Conservation (phyloP, 2,113 vertebrate genomes). For the Mus pahari region DNA sequence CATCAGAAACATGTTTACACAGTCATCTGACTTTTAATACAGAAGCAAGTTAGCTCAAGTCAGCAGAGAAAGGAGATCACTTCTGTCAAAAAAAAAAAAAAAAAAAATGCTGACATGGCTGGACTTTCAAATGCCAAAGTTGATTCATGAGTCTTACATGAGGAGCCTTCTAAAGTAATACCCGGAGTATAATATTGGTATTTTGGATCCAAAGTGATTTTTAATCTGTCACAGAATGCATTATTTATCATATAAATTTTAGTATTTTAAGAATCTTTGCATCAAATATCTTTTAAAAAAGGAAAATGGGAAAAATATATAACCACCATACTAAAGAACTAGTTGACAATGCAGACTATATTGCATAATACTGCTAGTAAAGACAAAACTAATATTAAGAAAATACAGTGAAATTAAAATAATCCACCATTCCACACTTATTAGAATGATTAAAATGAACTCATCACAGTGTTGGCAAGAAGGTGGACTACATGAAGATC, state of each 20-base stretch:
- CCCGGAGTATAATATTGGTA: not conserved
- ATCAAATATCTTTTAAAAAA: not conserved
- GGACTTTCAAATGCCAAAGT: not conserved
- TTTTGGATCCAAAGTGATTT: not conserved
- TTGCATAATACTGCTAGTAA: not conserved
- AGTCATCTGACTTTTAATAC: not conserved
- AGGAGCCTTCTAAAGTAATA: not conserved
- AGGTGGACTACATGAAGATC: not conserved
- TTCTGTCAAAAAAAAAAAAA: not conserved
- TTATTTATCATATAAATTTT: not conserved
- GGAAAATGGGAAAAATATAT: not conserved
- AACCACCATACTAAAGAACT: not conserved
- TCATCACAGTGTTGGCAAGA: not conserved
- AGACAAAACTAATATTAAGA: not conserved
- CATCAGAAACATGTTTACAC: not conserved
- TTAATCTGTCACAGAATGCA: not conserved
- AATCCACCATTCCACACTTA: not conserved
- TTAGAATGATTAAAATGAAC: not conserved
- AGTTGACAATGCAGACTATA: not conserved
- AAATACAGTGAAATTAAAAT: not conserved
- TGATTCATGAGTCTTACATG: not conserved
- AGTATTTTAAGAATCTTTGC: not conserved
- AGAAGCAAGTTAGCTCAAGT: not conserved
- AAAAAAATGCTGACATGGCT: not conserved
- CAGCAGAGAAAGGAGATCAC: not conserved